Conservation (phyloP, 2,797 vertebrate species). For the Pangasius djambal region DNA sequence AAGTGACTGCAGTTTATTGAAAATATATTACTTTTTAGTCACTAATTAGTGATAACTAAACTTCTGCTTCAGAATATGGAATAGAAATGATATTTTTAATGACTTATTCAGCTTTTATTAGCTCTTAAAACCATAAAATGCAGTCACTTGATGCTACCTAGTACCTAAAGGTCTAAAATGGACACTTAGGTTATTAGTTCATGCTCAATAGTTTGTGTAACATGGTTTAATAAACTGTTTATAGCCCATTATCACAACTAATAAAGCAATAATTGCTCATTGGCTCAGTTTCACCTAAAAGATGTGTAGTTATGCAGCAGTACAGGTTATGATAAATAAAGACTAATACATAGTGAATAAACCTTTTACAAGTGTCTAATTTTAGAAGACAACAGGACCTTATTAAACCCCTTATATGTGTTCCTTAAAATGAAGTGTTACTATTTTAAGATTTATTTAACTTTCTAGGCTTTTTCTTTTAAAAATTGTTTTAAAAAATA, state of each 20-base stretch:
- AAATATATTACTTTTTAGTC: not conserved
- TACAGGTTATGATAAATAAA: not conserved
- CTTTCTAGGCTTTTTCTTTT: too few species aligned
- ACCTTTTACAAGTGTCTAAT: too few species aligned
- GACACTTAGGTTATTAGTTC: not conserved
- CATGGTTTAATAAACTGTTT: not conserved
- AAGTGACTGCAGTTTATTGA: not conserved
- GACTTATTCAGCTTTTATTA: not conserved
- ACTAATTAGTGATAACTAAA: not conserved
- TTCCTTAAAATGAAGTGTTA: not conserved
- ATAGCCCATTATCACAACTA: not conserved
- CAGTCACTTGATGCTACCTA: not conserved
- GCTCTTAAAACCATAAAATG: not conserved
- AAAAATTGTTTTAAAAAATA: not conserved
- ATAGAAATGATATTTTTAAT: not conserved
- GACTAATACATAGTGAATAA: not conserved
- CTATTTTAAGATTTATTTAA: too few species aligned
- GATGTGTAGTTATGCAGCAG: not conserved
- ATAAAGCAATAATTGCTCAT: not conserved
- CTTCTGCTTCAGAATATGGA: not conserved
- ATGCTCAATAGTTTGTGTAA: not conserved
- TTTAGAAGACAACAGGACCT: not conserved
- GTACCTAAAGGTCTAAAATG: not conserved
- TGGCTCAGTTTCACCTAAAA: not conserved
- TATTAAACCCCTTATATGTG: not conserved